Evolutionary conservation across 2,888 invertebrate genomes (phyloP), one percentile per base, ranked within the genome.

Genomic region (Chesias legatella): DNA sequence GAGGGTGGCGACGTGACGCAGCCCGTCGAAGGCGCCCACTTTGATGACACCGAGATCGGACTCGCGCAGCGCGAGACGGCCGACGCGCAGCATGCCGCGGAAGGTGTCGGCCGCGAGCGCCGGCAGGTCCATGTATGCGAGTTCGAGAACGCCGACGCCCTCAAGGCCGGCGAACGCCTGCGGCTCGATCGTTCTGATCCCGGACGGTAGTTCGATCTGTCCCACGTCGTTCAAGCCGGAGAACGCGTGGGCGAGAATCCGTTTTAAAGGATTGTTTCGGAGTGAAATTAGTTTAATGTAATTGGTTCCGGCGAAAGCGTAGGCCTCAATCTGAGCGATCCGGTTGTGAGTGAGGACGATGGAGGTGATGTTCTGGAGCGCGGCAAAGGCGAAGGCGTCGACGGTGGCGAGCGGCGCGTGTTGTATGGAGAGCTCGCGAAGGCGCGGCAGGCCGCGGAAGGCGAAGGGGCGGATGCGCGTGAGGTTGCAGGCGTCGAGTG

Each of bases 401-500:
- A 97, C 93, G 20, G 92, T 92, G 33, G 92, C 90, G 35, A 98
- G 84, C 1, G 94, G 95, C 7, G 97, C 97, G 61, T 96, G 93
- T 67, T 96, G 95, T 54, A 98, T 95, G 56, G 95, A 94, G 25
- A 95, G 90, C 66, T 92, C 95, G 63, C 91, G 90, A 5, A 98
- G 90, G 7, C 94, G 90, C 3, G 92, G 92, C 36, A 97, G 79
- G 6, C 95, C 95, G 17, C 94, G 92, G 78, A 98, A 97, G 35
- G 96, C 95, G 74, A 95, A 95, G 33, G 94, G 94, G 60, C 94
- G 76, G 58, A 97, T 94, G 48, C 91, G 90, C 33, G 93, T 91
- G 55, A 98, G 94, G 75, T 95, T 94, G 88, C 98, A 98, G 56
- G 94, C 94, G 74, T 96, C 95, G 60, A 98, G 90, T 7, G 92